A percentile compares a stretch with the other conserved stretches of the same genome.
Conservation (phyloP, 2,797 vertebrate species). For the Sebastes taczanowskii region DNA sequence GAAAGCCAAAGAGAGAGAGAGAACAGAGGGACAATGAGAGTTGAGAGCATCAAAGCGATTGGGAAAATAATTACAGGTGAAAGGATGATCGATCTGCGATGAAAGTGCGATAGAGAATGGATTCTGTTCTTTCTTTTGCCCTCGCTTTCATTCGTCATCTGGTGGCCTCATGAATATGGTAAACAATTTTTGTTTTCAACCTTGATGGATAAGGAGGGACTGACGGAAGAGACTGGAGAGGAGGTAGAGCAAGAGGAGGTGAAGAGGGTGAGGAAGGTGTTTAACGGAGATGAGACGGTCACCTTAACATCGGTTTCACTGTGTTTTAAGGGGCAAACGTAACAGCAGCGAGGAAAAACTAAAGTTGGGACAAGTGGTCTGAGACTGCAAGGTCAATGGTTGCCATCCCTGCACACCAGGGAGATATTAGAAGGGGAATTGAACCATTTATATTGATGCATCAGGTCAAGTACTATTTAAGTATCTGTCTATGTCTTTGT, state of each 20-base stretch:
- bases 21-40: background rate
- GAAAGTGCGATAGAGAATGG: conserved; percentile 38
- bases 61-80: conserved; percentile 48
- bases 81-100: conserved; percentile 52
- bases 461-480: conserved; percentile 11
- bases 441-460: background rate
- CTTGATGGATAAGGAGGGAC: conserved; percentile 33
- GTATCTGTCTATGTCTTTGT: background rate
- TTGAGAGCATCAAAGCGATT: conserved; percentile 20
- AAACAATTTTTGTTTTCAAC: conserved; percentile 53
- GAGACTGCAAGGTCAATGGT: conserved; percentile 24
- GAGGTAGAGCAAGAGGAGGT: background rate
- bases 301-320: conserved; percentile 11
- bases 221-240: background rate
- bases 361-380: background rate
- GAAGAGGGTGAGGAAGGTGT: background rate
- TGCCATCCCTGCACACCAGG: background rate
- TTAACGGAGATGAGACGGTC: conserved; percentile 1
- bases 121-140: conserved; percentile 33
- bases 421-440: background rate
- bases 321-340: background rate
- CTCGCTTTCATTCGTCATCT: conserved; percentile 47
- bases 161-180: conserved; percentile 55
- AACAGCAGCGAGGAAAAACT: background rate
- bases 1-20: background rate